phyloP scores from a whole-genome alignment of 2,113 vertebrate species.

The Prochilodus magdalenae region DNA sequence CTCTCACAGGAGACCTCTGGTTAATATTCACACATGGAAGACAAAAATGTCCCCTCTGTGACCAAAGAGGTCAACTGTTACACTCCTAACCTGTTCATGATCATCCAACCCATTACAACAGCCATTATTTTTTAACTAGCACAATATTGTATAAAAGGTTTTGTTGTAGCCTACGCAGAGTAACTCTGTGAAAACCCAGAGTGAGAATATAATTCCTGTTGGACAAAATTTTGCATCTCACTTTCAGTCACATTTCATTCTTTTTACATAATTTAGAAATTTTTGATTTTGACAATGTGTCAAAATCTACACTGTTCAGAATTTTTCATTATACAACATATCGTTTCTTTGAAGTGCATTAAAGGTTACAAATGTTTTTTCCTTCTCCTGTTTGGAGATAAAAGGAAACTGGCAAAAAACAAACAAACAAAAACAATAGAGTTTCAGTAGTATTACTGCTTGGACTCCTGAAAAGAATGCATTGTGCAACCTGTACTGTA shows the following conservation, averaged over 20 bases:
- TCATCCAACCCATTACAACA: constrained; percentile 32
- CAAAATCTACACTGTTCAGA: too few relatives aligned
- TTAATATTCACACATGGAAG: constrained; percentile 30
- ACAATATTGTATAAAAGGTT: constrained; percentile 23
- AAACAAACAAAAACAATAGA: not conserved
- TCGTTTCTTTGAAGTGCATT: too few relatives aligned
- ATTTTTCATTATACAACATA: too few relatives aligned
- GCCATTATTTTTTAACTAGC: constrained; percentile 44
- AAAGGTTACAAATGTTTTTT: too few relatives aligned
- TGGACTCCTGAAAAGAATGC: too few relatives aligned
- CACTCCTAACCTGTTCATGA: constrained; percentile 43
- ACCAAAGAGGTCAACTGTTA: constrained; percentile 53
- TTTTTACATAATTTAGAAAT: too few relatives aligned
- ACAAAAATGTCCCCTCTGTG: constrained; percentile 39
- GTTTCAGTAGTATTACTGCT: too few relatives aligned
- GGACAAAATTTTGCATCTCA: too few relatives aligned
- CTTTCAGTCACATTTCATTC: too few relatives aligned
- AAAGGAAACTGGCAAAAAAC: constrained; percentile 1
- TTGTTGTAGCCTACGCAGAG: not conserved
- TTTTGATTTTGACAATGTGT: too few relatives aligned
- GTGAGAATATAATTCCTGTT: not conserved
- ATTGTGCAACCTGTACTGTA: too few relatives aligned
- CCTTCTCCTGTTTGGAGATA: too few relatives aligned
- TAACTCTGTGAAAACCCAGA: not conserved
- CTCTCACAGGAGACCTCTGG: not conserved